These are phyloP conservation scores for Taphrorychus bicolor DNA, from an alignment of 2,888 invertebrate species.

Conservation along the genomic window DNA sequence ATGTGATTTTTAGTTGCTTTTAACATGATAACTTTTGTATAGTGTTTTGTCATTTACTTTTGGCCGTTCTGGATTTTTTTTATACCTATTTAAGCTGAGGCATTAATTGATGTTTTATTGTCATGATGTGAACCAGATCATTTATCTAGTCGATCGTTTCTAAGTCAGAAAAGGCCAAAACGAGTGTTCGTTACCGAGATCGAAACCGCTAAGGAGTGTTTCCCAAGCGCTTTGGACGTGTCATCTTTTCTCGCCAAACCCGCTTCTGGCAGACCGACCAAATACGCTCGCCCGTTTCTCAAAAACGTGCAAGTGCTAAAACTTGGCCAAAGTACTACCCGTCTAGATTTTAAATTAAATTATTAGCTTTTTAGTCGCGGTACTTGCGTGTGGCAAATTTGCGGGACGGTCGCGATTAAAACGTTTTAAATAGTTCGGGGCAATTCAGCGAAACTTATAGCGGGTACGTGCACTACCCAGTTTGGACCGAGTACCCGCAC, in stretches of 20 bases:
- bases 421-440: conserved; percentile 50
- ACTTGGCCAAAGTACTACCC: conserved; percentile 35
- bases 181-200: neutral
- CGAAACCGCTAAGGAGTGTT: neutral
- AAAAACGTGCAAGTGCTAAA: conserved; percentile 33
- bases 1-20: too few relatives aligned
- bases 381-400: conserved; percentile 45
- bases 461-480: conserved; percentile 46
- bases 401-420: conserved; percentile 50
- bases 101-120: too few relatives aligned
- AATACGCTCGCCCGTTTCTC: conserved; percentile 1
- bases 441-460: conserved; percentile 50
- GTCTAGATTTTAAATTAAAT: conserved; percentile 42
- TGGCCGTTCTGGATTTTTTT: too few relatives aligned
- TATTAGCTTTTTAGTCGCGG: conserved; percentile 35
- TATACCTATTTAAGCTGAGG: too few relatives aligned
- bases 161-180: neutral
- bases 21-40: too few relatives aligned
- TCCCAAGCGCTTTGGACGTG: conserved; percentile 10
- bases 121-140: neutral
- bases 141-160: neutral
- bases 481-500: conserved; percentile 35
- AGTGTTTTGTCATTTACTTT: too few relatives aligned
- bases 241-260: conserved; percentile 4
- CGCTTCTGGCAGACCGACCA: conserved; percentile 4